Evolutionary conservation across 2,113 vertebrate genomes (phyloP).

Genomic region (Toxostoma redivivum): DNA sequence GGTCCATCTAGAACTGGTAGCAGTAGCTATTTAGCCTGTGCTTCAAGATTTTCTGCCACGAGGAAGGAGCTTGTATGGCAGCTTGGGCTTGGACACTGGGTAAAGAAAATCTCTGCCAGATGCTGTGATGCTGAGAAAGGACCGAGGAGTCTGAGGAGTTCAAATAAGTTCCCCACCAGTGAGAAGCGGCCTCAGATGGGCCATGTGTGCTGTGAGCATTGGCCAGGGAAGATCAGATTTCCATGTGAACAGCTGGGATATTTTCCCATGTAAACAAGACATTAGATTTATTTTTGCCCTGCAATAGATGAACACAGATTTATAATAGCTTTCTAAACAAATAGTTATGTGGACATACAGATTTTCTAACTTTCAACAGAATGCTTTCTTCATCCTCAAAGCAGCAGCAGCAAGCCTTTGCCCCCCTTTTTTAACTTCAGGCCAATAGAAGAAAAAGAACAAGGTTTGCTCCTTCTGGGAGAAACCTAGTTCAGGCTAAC

Average conservation of each 20-base stretch:
- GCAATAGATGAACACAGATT: neutral
- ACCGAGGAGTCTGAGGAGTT: fast-evolving
- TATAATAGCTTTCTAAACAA: neutral
- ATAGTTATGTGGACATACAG: neutral
- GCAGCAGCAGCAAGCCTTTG: neutral
- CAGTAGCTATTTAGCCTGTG: neutral
- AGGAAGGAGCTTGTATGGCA: neutral
- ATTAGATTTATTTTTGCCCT: neutral
- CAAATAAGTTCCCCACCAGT: neutral
- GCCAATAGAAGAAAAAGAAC: neutral
- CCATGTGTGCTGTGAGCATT: fast-evolving
- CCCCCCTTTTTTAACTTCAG: fast-evolving
- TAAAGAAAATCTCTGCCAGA: neutral
- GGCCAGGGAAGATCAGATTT: neutral
- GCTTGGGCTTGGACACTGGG: neutral
- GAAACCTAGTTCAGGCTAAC: neutral
- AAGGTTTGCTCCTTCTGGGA: neutral
- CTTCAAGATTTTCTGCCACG: neutral
- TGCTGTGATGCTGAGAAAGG: neutral
- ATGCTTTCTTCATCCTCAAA: neutral
- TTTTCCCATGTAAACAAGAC: neutral
- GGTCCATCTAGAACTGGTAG: neutral
- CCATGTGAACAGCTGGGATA: neutral
- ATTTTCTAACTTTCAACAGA: neutral
- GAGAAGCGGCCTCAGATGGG: neutral